Percentiles rank a stretch among this genome's conserved stretches.
Conservation (phyloP, 2,888 invertebrate genomes). For the Dyspetes luteomarginatus region DNA sequence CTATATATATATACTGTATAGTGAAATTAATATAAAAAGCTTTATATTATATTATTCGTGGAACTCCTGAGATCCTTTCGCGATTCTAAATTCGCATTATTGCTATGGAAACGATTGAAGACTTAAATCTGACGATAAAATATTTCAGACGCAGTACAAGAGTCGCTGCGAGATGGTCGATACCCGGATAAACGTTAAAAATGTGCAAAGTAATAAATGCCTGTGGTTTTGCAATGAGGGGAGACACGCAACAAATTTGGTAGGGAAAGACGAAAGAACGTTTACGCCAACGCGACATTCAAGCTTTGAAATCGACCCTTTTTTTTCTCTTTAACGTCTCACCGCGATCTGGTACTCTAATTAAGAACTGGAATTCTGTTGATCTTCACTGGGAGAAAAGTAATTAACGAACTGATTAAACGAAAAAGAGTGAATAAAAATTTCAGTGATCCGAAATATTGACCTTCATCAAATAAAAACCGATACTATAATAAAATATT, state of each 20-base stretch:
- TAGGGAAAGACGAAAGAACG: slow-evolving; percentile 19
- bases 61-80: neutral
- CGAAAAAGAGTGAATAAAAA: neutral
- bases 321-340: neutral
- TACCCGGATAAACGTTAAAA: neutral
- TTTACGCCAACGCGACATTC: slow-evolving; percentile 48
- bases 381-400: neutral
- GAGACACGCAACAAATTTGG: slow-evolving; percentile 52
- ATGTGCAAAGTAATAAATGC: neutral
- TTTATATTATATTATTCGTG: slow-evolving; percentile 1
- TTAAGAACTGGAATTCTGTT: slow-evolving; percentile 6
- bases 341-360: slow-evolving; percentile 1
- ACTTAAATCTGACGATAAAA: slow-evolving; percentile 8
- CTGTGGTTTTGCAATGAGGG: neutral
- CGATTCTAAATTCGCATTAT: neutral
- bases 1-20: neutral
- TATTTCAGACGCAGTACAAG: neutral
- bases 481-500: too few species aligned
- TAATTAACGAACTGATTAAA: slow-evolving; percentile 5
- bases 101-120: neutral
- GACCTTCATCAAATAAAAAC: neutral
- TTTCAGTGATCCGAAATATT: slow-evolving; percentile 5
- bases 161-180: neutral
- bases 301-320: slow-evolving; percentile 12
- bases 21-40: neutral